Base-by-base conservation (phyloP, 2,113 vertebrate genomes). In the Brevimyrus niger region DNA sequence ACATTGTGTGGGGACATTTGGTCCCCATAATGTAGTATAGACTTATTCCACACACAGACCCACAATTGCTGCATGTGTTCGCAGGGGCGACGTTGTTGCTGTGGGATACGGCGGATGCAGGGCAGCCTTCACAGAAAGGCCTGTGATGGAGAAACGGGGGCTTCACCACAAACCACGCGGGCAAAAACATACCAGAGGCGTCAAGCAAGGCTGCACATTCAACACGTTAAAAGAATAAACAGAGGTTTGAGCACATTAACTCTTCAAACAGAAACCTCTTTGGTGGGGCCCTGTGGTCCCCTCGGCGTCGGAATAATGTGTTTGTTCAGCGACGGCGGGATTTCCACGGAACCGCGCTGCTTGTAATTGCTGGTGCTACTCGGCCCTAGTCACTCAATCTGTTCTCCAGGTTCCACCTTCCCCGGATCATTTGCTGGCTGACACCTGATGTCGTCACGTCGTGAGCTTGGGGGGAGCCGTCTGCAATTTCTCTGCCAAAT, bases 361-460 rank as follows among this genome's bases (percentile, higher is more conserved):
- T 92, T 91, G 92, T 88, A 90, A 89, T 91, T 89, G 65, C 13
- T 27, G 87, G 92, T 88, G 92, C 92, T 90, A 89, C 88, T 38
- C 86, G 90, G 88, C 89, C 90, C 2, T 55, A 91, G 90, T 91
- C 91, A 92, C 89, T 90, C 93, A 95, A 93, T 94, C 94, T 94
- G 93, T 91, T 92, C 8, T 89, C 90, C 89, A 90, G 89, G 94
- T 92, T 92, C 93, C 92, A 95, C 93, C 93, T 94, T 92, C 91
- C 92, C 91, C 91, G 94, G 94, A 94, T 96, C 94, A 95, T 95
- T 96, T 95, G 93, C 94, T 94, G 92, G 93, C 94, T 92, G 95
- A 95, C 94, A 95, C 94, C 95, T 95, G 95, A 96, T 96, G 95
- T 93, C 90, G 93, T 94, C 93, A 92, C 92, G 94, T 93, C 90